These are phyloP conservation scores for Macrocentrus cingulum DNA, from an alignment of 1,140 invertebrate species.

Conservation along the genomic window DNA sequence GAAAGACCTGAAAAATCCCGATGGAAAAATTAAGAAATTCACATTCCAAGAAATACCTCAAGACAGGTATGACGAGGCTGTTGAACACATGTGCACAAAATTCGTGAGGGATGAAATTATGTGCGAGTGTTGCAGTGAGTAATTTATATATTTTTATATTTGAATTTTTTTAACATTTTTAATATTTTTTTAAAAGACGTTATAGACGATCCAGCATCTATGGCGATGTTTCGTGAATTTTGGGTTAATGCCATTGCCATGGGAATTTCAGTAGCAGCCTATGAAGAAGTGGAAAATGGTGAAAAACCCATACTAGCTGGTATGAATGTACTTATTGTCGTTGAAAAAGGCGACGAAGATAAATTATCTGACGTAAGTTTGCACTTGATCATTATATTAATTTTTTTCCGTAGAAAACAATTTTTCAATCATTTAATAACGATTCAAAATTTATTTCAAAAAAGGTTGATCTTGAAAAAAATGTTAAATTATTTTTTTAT, in stretches of 20 bases:
- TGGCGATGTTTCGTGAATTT: background rate
- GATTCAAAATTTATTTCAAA: no score
- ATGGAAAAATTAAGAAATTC: constrained; percentile 37
- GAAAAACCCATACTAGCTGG: background rate
- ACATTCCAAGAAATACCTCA: constrained; percentile 48
- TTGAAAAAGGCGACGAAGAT: background rate
- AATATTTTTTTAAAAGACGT: background rate
- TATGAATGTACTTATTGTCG: background rate
- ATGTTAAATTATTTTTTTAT: no score
- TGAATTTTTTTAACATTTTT: background rate
- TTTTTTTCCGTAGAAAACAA: no score
- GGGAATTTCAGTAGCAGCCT: constrained; percentile 6
- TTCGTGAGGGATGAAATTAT: constrained; percentile 45
- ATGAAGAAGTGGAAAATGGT: background rate
- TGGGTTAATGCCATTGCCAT: background rate
- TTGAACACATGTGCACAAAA: constrained; percentile 42
- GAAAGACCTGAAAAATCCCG: background rate
- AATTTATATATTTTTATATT: background rate
- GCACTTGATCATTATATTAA: no score
- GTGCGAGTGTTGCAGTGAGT: constrained; percentile 33
- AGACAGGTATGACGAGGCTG: constrained; percentile 43
- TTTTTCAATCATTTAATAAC: no score
- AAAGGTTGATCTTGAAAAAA: no score
- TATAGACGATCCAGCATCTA: background rate
- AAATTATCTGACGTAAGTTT: background rate